Evolutionary conservation across 2,888 invertebrate genomes (phyloP).

Genomic region (Amphipyra berbera): DNA sequence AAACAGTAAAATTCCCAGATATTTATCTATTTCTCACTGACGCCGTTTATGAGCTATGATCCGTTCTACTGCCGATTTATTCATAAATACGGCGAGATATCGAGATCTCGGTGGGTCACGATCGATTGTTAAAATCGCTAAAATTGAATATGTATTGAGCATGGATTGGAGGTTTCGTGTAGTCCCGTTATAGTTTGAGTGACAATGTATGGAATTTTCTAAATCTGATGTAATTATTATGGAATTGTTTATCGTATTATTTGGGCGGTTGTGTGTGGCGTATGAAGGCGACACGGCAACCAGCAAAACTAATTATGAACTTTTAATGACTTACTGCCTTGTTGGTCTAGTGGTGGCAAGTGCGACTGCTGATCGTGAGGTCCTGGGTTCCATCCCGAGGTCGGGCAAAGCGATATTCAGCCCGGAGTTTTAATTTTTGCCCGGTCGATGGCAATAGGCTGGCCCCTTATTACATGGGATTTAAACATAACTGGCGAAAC

Average conservation of each 20-base stretch:
- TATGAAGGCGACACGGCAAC: too few species aligned
- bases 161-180: constrained; percentile 41
- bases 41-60: constrained; percentile 69
- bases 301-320: too few species aligned
- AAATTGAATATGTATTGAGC: constrained; percentile 60
- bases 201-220: constrained; percentile 37
- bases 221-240: neutral
- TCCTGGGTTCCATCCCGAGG: too few species aligned
- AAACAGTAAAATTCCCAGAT: constrained; percentile 60
- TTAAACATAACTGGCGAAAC: too few species aligned
- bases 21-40: constrained; percentile 55
- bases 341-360: too few species aligned
- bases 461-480: too few species aligned
- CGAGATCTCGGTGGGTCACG: constrained; percentile 77
- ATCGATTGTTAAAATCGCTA: constrained; percentile 70
- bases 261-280: too few species aligned
- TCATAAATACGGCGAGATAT: constrained; percentile 74
- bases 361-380: too few species aligned
- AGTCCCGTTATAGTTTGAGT: constrained; percentile 42
- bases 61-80: constrained; percentile 75
- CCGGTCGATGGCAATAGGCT: too few species aligned
- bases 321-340: too few species aligned
- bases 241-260: neutral
- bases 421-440: too few species aligned
- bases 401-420: too few species aligned